Conservation (phyloP, 2,797 vertebrate species). For the Pantherophis alleghaniensis region DNA sequence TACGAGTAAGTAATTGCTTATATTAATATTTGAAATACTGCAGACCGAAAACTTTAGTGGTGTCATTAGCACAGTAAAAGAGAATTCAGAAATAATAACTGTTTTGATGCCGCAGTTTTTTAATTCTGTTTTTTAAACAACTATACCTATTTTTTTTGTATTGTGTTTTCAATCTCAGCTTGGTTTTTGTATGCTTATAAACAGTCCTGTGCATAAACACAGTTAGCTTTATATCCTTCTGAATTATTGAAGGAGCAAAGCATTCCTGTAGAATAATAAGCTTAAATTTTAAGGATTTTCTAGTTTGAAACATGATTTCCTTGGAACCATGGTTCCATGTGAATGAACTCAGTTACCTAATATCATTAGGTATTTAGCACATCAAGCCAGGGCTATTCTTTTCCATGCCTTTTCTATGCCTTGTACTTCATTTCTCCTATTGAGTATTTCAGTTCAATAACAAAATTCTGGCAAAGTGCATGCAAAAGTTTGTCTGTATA, state of each 20-base stretch:
- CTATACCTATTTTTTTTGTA: not conserved
- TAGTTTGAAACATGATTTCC: not conserved
- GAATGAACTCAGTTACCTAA: not conserved
- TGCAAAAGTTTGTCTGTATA: not conserved
- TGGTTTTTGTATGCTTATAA: not conserved
- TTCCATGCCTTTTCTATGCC: not conserved
- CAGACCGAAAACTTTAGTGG: not conserved
- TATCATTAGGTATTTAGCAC: not conserved
- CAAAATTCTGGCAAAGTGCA: not conserved
- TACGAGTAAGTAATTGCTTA: slow-evolving; percentile 81
- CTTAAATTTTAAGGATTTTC: not conserved
- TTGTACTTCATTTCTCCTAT: not conserved
- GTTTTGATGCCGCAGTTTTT: not conserved
- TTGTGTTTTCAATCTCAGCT: not conserved
- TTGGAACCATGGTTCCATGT: not conserved
- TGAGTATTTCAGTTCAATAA: not conserved
- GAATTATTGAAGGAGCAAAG: not conserved
- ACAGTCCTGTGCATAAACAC: not conserved
- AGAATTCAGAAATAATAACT: not conserved
- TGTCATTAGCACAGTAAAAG: not conserved
- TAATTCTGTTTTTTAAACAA: not conserved
- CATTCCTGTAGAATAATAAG: not conserved
- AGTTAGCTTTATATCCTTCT: not conserved
- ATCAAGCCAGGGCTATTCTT: not conserved
- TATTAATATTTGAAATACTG: not conserved